phyloP scores from a whole-genome alignment of 2,797 vertebrate genomes.

The Botia kubotai region DNA sequence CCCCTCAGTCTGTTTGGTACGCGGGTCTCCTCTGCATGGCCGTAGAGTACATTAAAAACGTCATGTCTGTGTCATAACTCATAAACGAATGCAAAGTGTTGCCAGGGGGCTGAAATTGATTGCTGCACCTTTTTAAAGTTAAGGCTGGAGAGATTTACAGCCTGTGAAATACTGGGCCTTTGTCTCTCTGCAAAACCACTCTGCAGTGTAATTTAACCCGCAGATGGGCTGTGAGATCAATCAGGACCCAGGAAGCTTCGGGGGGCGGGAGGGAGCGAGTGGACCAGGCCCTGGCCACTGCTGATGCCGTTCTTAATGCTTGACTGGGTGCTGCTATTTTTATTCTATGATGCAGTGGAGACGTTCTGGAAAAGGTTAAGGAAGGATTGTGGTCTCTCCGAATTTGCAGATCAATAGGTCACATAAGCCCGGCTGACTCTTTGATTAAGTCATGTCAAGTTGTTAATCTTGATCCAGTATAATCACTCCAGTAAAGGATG shows the following conservation, averaged over 20 bases:
- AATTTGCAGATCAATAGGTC: slow-evolving; percentile 28
- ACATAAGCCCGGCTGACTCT: slow-evolving; percentile 33
- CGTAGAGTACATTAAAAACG: slow-evolving; percentile 71
- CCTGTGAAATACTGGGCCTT: slow-evolving; percentile 65
- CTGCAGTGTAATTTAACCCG: slow-evolving; percentile 74
- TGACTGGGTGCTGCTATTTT: slow-evolving; percentile 61
- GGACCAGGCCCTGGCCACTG: slow-evolving; percentile 60
- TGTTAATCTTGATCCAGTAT: slow-evolving; percentile 44
- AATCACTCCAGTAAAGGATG: slow-evolving; percentile 45
- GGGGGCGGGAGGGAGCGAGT: slow-evolving; percentile 52
- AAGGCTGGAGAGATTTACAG: slow-evolving; percentile 74
- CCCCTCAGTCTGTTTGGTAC: slow-evolving; percentile 60
- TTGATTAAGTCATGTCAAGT: slow-evolving; percentile 50
- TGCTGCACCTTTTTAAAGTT: slow-evolving; percentile 71
- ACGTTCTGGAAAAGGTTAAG: slow-evolving; percentile 33
- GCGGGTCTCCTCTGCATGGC: slow-evolving; percentile 62
- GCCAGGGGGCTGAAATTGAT: slow-evolving; percentile 73
- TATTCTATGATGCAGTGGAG: slow-evolving; percentile 38
- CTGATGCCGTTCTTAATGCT: slow-evolving; percentile 66
- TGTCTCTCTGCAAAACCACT: slow-evolving; percentile 65
- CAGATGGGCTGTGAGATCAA: slow-evolving; percentile 71
- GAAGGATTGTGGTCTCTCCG: slow-evolving; percentile 32
- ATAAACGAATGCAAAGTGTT: slow-evolving; percentile 64
- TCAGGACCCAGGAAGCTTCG: slow-evolving; percentile 60
- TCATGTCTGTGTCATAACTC: slow-evolving; percentile 72